Percentiles rank a stretch among this genome's conserved stretches.
Evolutionary conservation across 1,140 invertebrate genomes (phyloP).

Genomic region (Bombus waltoni): DNA sequence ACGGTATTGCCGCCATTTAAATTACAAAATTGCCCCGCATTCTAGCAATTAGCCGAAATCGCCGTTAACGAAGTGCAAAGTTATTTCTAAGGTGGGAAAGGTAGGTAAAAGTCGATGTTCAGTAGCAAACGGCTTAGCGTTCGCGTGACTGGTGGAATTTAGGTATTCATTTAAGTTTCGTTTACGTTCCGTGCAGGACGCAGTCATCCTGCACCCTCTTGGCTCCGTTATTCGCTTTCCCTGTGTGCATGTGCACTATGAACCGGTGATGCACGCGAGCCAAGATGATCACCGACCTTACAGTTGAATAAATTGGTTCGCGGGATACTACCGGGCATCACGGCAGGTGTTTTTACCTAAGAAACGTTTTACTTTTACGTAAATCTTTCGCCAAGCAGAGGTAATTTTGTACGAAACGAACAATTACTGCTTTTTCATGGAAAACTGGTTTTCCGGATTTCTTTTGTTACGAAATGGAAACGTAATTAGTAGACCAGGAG

Average conservation of each 20-base stretch:
- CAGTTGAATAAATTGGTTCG: conserved; percentile 48
- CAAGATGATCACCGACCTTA: conserved; percentile 45
- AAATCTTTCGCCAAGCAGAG: background rate
- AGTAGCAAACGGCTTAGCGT: background rate
- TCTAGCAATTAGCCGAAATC: background rate
- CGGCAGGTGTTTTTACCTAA: conserved; percentile 46
- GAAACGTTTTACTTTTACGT: conserved; percentile 12
- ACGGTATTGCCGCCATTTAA: no score
- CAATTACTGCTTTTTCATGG: background rate
- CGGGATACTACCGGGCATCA: conserved; percentile 54
- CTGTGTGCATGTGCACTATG: conserved; percentile 6
- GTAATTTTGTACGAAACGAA: background rate
- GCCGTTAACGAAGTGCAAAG: background rate
- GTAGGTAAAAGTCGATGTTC: conserved; percentile 48
- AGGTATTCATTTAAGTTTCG: conserved; percentile 70
- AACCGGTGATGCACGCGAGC: conserved; percentile 39
- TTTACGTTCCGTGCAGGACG: conserved; percentile 60
- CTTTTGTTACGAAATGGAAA: no score
- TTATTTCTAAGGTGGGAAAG: conserved; percentile 31
- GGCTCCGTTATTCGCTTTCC: background rate
- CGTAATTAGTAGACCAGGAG: no score
- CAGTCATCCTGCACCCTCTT: conserved; percentile 26
- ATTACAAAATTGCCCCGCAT: no score
- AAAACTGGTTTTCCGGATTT: background rate
- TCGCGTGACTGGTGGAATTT: conserved; percentile 63